Base-by-base conservation (phyloP, 2,113 vertebrate species). In the Pollachius pollachius region DNA sequence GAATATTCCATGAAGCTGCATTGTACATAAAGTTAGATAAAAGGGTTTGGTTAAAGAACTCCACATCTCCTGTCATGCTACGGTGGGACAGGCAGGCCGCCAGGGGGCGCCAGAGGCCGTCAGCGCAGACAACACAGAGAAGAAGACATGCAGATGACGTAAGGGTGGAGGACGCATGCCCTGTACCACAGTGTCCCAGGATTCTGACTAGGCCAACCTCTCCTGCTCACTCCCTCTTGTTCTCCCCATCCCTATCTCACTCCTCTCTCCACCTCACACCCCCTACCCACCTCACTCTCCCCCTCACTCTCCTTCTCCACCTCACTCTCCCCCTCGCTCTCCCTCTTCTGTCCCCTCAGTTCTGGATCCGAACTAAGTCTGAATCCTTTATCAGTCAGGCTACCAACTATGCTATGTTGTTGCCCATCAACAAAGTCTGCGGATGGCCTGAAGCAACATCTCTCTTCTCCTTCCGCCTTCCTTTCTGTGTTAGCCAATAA, bases 61-160 rank as follows among this genome's bases (percentile, higher is more conserved):
- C 62, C 74, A 2, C 59, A 72, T 68, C 62, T 83, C 68, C 78
- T 19, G 19, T 85, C 89, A 91, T 92, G 90, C 89, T 89, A 80
- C 34, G 25, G 25, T 67, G 65, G 77, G 67, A 80, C 80, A 80
- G 80, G 87, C 79, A 87, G 62, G 79, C 0, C 56, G 60, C 73
- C 79, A 72, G 72, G 61, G 67, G 78, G 52, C 74, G 76, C 67
- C 57, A 67, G 72, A 77, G 72, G 73, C 76, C 78, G 27, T 18
- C 56, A 71, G 63, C 64, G 59, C 75, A 81, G 41, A 76, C 68
- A 74, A 3, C 34, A 57, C 68, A 65, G 70, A 66, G 11, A 62
- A 74, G 57, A 68, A 34, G 78, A 79, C 90, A 92, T 91, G 90
- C 91, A 89, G 75, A 80, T 71, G 41, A 65, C 48, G 60, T 62